Conservation (phyloP, 2,797 vertebrate species). For the Phoxinus dragarum region DNA sequence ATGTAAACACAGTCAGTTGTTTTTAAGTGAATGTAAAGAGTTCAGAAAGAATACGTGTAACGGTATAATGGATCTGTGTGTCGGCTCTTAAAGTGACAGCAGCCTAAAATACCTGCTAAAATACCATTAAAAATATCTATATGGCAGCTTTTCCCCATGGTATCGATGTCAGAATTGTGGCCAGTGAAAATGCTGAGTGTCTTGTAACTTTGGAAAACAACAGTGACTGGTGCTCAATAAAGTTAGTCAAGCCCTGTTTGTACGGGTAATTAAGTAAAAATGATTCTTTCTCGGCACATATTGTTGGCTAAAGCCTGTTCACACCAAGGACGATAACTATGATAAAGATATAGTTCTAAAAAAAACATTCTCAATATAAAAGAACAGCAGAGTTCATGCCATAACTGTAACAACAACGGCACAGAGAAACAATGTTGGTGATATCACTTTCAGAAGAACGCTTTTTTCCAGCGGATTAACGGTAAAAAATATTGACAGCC, state of each 20-base stretch:
- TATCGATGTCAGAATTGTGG: background rate
- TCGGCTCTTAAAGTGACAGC: background rate
- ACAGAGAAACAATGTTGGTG: background rate
- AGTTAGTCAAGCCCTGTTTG: background rate
- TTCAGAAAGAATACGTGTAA: background rate
- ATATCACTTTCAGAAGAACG: background rate
- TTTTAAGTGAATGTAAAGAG: too few relatives aligned
- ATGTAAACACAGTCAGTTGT: too few relatives aligned
- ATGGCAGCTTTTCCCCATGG: background rate
- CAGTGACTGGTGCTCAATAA: too few relatives aligned
- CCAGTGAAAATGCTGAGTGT: background rate
- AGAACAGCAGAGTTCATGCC: too few relatives aligned
- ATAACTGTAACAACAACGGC: too few relatives aligned
- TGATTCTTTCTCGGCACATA: background rate
- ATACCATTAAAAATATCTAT: background rate
- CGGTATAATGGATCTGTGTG: background rate
- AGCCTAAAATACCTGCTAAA: background rate
- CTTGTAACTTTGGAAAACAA: too few relatives aligned
- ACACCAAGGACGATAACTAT: background rate
- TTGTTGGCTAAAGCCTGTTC: background rate
- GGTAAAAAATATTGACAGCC: background rate
- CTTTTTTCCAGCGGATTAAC: background rate
- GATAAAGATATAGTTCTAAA: background rate
- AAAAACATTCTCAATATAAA: too few relatives aligned
- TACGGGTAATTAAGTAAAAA: constrained; percentile 8